A percentile compares a stretch with the other conserved stretches of the same genome.
Conservation (phyloP, 2,113 vertebrate species). For the Cnemophilus loriae region DNA sequence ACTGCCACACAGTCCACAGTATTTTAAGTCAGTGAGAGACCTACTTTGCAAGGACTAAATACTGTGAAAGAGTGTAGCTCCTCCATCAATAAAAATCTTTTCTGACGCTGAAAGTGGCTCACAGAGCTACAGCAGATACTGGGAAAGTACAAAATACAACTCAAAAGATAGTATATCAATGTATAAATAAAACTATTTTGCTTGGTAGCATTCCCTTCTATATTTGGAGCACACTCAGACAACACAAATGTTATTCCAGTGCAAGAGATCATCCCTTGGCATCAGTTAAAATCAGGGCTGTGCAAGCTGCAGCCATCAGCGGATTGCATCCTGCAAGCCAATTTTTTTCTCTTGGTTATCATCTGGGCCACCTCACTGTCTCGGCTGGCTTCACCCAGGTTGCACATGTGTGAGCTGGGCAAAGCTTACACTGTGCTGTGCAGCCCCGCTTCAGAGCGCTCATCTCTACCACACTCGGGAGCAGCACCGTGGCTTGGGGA, state of each 20-base stretch:
- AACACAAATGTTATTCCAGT: not conserved
- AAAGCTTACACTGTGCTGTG: not conserved
- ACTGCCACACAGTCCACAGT: not conserved
- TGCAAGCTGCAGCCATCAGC: not conserved
- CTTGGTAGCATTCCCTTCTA: not conserved
- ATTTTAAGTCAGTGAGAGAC: not conserved
- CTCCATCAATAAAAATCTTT: not conserved
- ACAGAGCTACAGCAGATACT: not conserved
- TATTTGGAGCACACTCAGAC: not conserved
- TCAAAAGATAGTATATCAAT: not conserved
- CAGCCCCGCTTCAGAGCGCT: fast-evolving
- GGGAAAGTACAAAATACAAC: constrained; percentile 62
- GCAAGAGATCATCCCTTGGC: not conserved
- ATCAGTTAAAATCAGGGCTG: not conserved
- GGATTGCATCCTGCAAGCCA: not conserved
- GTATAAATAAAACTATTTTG: not conserved
- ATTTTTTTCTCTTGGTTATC: not conserved
- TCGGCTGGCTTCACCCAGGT: not conserved
- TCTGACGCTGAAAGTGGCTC: not conserved
- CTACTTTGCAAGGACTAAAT: not conserved
- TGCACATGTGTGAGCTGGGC: fast-evolving
- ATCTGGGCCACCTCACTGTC: not conserved
- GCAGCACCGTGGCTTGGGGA: not conserved
- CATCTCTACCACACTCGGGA: not conserved
- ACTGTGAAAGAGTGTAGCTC: not conserved